Conservation (phyloP, 2,797 vertebrate genomes). For the Syngnathus rostellatus region DNA sequence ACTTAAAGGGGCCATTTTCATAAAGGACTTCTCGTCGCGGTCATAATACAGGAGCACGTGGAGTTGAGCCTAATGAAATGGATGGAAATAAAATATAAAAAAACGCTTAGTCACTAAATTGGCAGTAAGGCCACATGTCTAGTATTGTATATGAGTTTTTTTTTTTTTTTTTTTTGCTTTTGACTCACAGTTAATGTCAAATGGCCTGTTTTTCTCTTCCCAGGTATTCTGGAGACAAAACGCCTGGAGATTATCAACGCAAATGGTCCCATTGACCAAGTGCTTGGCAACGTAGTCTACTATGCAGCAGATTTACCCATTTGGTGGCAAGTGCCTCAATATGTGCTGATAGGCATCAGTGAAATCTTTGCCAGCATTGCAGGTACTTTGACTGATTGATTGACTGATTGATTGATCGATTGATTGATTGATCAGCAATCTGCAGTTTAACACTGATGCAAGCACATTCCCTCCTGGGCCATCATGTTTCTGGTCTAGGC, state of each 20-base stretch:
- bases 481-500: too few species aligned
- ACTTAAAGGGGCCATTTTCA: conserved; percentile 42
- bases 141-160: not conserved
- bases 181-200: not conserved
- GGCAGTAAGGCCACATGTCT: not conserved
- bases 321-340: conserved; percentile 99
- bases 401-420: too few species aligned
- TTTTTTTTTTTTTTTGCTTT: not conserved
- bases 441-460: too few species aligned
- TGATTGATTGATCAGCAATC: too few species aligned
- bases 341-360: conserved; percentile 93
- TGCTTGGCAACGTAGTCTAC: conserved; percentile 78
- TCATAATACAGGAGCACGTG: conserved; percentile 42
- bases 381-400: conserved; percentile 59
- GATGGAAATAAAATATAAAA: not conserved
- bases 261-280: conserved; percentile 78
- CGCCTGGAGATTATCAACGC: conserved; percentile 77
- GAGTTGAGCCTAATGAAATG: conserved; percentile 37
- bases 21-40: conserved; percentile 42
- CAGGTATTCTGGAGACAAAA: conserved; percentile 94
- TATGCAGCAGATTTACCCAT: conserved; percentile 85
- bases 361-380: conserved; percentile 98
- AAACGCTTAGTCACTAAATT: not conserved
- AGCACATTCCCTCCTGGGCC: too few species aligned
- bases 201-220: conserved; percentile 2